Conservation (phyloP, 35 echinoderm and acorn worm species). For the Nesometra sesokonis region DNA sequence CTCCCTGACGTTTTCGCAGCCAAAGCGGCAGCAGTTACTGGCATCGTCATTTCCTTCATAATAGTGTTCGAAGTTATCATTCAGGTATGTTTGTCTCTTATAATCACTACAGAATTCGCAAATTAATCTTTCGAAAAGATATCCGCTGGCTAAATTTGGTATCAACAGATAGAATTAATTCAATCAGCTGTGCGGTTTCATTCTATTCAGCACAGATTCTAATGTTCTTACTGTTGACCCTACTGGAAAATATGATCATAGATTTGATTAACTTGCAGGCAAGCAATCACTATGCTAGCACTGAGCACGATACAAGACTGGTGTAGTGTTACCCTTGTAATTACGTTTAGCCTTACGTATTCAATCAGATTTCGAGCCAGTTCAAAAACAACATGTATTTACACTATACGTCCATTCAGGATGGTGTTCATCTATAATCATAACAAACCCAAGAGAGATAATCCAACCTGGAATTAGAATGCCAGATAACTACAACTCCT, state of each 20-base stretch:
- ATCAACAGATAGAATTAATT: background rate
- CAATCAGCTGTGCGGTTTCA: background rate
- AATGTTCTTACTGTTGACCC: background rate
- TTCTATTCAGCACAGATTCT: background rate
- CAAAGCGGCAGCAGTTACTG: background rate
- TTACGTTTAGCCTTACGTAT: background rate
- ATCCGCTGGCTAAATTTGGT: background rate
- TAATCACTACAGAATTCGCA: background rate
- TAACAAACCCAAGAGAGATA: background rate
- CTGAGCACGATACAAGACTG: background rate
- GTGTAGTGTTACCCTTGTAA: background rate
- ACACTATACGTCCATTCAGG: background rate
- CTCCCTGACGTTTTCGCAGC: background rate
- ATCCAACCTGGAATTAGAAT: background rate
- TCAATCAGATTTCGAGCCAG: background rate
- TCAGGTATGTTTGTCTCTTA: background rate
- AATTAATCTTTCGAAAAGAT: background rate
- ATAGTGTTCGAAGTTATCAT: background rate
- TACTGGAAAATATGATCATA: background rate
- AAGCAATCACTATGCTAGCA: background rate
- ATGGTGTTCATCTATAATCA: background rate
- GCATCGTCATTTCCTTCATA: background rate
- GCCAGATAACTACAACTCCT: background rate
- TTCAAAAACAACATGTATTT: background rate
- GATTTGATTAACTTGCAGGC: background rate